A percentile compares a stretch with the other conserved stretches of the same genome.
phyloP scores from a whole-genome alignment of 1,140 invertebrate species.

The Tetramorium alpestre region DNA sequence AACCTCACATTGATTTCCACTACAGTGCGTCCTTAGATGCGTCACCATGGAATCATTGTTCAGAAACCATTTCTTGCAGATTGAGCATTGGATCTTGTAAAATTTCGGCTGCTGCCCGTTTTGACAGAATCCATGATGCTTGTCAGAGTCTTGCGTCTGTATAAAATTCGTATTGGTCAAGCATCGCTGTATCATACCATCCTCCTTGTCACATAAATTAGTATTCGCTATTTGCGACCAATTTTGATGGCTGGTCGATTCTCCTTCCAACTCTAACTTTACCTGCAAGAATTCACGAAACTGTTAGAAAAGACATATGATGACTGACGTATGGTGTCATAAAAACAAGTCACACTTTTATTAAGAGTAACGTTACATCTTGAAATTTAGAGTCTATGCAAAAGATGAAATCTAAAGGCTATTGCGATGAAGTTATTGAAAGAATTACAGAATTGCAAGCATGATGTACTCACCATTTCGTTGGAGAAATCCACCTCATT shows the following conservation, averaged over 20 bases:
- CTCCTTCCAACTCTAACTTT: slow-evolving; percentile 82
- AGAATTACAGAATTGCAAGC: background rate
- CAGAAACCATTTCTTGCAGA: slow-evolving; percentile 84
- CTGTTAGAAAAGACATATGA: background rate
- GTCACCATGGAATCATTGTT: slow-evolving; percentile 85
- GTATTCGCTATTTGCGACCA: slow-evolving; percentile 80
- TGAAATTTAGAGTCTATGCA: background rate
- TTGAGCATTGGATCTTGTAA: slow-evolving; percentile 83
- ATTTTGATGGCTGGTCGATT: slow-evolving; percentile 79
- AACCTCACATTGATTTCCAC: slow-evolving; percentile 81
- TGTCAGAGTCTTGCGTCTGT: slow-evolving; percentile 71
- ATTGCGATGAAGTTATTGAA: background rate
- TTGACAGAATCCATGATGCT: slow-evolving; percentile 65
- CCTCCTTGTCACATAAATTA: slow-evolving; percentile 79
- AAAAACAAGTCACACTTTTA: background rate
- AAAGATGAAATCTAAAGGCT: too few relatives aligned
- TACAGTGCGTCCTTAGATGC: slow-evolving; percentile 81
- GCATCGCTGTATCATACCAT: slow-evolving; percentile 76
- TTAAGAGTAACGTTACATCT: background rate
- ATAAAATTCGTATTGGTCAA: slow-evolving; percentile 73
- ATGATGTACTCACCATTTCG: slow-evolving; percentile 80
- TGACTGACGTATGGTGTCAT: background rate
- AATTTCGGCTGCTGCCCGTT: slow-evolving; percentile 80
- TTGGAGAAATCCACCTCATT: slow-evolving; percentile 83
- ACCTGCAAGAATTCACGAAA: slow-evolving; percentile 74